phyloP scores from a whole-genome alignment of 2,888 invertebrate species.

The Drosophila recens region DNA sequence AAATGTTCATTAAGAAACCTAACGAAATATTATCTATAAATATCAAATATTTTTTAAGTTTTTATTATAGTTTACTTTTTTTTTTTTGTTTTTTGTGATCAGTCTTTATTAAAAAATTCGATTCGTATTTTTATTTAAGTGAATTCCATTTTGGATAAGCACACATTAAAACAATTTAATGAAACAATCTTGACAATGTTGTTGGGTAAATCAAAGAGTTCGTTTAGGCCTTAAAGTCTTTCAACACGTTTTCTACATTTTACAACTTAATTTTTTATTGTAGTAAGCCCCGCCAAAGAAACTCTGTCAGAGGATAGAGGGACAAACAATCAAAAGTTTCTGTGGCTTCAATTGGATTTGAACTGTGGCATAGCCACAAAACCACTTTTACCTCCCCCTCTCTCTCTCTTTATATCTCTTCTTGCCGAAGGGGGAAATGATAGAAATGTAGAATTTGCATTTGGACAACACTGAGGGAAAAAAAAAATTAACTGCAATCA shows the following conservation, averaged over 20 bases:
- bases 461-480: conserved; percentile 47
- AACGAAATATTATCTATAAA: too few relatives aligned
- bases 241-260: conserved; percentile 74
- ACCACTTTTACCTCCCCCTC: conserved; percentile 9
- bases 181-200: conserved; percentile 33
- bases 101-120: conserved; percentile 7
- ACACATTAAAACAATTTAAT: conserved; percentile 47
- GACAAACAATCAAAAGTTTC: conserved; percentile 69
- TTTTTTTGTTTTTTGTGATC: too few relatives aligned
- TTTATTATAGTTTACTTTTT: not conserved
- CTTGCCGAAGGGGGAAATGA: not conserved
- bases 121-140: not conserved
- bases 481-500: conserved; percentile 82
- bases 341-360: conserved; percentile 59
- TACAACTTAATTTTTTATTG: conserved; percentile 75
- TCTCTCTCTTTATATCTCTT: not conserved
- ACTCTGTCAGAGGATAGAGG: conserved; percentile 32
- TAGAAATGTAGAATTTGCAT: conserved; percentile 77
- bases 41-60: not conserved
- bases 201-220: conserved; percentile 38
- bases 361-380: conserved; percentile 46
- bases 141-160: not conserved
- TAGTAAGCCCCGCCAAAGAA: conserved; percentile 40
- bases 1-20: too few relatives aligned
- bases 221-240: conserved; percentile 52